Conservation (phyloP, 2,113 vertebrate species). For the Notarius lentiginosus region DNA sequence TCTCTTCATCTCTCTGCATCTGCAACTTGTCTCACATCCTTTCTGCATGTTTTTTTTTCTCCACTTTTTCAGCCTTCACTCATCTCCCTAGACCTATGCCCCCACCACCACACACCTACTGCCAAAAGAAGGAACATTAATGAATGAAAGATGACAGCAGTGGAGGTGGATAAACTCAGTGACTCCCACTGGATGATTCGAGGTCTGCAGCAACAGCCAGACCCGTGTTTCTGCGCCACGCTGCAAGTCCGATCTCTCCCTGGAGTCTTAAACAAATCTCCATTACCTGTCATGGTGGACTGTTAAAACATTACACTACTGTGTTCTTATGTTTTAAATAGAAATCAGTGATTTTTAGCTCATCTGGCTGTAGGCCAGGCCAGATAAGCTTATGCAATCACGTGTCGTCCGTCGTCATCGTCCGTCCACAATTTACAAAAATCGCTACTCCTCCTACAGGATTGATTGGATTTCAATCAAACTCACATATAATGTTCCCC, state of each 20-base stretch:
- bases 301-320: not conserved
- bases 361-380: too few relatives aligned
- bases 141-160: constrained; percentile 25
- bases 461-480: too few relatives aligned
- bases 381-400: too few relatives aligned
- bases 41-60: not conserved
- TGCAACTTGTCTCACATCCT: constrained; percentile 11
- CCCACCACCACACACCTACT: not conserved
- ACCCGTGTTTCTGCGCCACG: not conserved
- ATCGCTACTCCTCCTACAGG: too few relatives aligned
- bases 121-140: not conserved
- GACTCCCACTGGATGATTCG: constrained; percentile 1
- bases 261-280: not conserved
- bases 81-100: not conserved
- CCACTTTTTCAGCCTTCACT: not conserved
- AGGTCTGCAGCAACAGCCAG: not conserved
- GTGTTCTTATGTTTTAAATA: not conserved
- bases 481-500: too few relatives aligned
- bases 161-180: constrained; percentile 9
- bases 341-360: not conserved
- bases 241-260: not conserved
- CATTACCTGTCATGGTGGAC: not conserved
- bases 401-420: too few relatives aligned
- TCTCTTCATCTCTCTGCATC: constrained; percentile 20
- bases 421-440: too few relatives aligned